Evolutionary conservation across 2,113 vertebrate species (phyloP), one percentile per base, ranked within the genome.

Genomic region (Stomatorhinus ivindoensis): DNA sequence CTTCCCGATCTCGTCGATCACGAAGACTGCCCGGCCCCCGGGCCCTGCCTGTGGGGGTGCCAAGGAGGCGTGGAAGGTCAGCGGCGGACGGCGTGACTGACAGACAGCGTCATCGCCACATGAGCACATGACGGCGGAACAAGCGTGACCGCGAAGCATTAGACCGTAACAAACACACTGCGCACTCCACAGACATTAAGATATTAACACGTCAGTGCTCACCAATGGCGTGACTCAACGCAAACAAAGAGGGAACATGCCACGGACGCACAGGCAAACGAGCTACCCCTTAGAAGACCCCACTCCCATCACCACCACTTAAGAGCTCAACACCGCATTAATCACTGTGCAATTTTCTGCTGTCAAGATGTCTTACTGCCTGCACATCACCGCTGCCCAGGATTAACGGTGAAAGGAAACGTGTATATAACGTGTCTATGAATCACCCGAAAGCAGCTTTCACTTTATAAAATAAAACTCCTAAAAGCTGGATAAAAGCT

Each of bases 1-100:
- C 93, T 98, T 99, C 47, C 98, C 98, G 3, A 99, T 96, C 94
- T 99, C 98, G 39, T 99, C 98, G 0, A 99, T 96, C 92, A 99
- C 89, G 46, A 97, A 98, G 27, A 98, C 94, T 1, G 39, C 39
- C 84, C 91, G 13, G 85, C 50, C 85, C 27, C 85, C 50, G 50
- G 47, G 27, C 2, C 27, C 1, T 19, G 50, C 50, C 85, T 87
- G 50, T 7, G 50, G 19, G 27, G 47, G 50, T 42, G 44, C 82
- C 82, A 53, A 53, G 15, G n/a, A 53, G 50, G 8, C 17, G 24
- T 19, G 48, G 15, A 42, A 80, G 73, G 85, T 53, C 85, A 53
- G 13, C 11, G 15, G 15, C 1, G 3, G 31, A 51, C 8, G 7
- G 48, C 7, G 13, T 19, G 31, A 39, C 50, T 8, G 50, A 55